Conservation (phyloP, 2,888 invertebrate genomes). For the Cosmorhoe ocellata region DNA sequence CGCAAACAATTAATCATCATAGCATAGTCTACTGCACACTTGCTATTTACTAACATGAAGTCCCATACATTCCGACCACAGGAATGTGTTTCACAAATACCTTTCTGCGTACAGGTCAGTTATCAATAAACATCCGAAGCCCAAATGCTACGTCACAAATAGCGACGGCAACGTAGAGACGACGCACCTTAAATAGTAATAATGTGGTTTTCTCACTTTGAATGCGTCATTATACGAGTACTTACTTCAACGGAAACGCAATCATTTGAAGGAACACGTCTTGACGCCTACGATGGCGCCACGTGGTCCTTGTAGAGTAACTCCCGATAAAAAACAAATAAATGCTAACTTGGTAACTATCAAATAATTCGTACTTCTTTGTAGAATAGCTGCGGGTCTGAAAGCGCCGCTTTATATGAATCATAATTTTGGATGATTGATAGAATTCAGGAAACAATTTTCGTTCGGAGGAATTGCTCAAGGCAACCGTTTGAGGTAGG, state of each 20-base stretch:
- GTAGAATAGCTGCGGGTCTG: too few species aligned
- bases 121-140: constrained; percentile 20
- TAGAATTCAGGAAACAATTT: too few species aligned
- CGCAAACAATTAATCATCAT: constrained; percentile 15
- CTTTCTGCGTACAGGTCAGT: constrained; percentile 21
- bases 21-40: constrained; percentile 1
- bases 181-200: constrained; percentile 67
- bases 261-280: constrained; percentile 50
- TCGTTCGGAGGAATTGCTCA: too few species aligned
- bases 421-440: too few species aligned
- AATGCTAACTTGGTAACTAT: too few species aligned
- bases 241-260: constrained; percentile 56
- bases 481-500: too few species aligned
- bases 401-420: too few species aligned
- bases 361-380: too few species aligned
- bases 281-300: constrained; percentile 49
- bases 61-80: constrained; percentile 9
- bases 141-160: constrained; percentile 32
- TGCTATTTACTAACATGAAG: constrained; percentile 14
- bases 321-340: too few species aligned
- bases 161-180: constrained; percentile 23
- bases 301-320: constrained; percentile 45
- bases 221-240: constrained; percentile 75
- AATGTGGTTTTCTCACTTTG: constrained; percentile 44
- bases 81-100: constrained; percentile 25